Percentiles rank a stretch among this genome's conserved stretches.
Evolutionary conservation across 2,888 invertebrate species (phyloP).

Genomic region (Raillietiella orientalis): DNA sequence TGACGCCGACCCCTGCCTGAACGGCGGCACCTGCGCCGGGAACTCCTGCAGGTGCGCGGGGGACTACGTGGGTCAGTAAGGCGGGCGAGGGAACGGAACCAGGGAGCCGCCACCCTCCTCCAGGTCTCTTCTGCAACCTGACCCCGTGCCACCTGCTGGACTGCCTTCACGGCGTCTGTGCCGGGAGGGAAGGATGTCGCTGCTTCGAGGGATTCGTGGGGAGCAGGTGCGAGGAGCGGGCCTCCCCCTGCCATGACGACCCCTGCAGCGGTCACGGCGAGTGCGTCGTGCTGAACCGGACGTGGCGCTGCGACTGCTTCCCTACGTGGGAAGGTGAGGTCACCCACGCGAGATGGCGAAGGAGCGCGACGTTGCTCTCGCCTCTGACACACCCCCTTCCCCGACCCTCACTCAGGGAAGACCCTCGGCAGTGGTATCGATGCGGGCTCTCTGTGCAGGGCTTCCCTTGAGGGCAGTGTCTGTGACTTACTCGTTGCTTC

Average conservation of each 20-base stretch:
- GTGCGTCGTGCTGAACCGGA: constrained; percentile 25
- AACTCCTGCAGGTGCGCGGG: constrained; percentile 6
- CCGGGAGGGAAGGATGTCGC: constrained; percentile 20
- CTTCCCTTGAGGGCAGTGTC: no score
- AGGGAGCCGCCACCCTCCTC: no score
- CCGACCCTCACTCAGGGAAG: no score
- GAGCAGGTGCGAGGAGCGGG: constrained; percentile 25
- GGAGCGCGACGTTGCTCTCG: not conserved
- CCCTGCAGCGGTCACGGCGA: constrained; percentile 41
- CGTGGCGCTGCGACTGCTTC: constrained; percentile 33
- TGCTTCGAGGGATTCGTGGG: constrained; percentile 32
- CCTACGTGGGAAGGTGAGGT: constrained; percentile 35
- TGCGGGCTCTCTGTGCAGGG: no score
- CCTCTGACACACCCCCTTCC: no score
- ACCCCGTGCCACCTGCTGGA: constrained; percentile 38
- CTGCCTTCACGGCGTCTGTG: constrained; percentile 29
- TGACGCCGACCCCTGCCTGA: constrained; percentile 33
- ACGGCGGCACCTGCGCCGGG: constrained; percentile 27
- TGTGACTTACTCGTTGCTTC: no score
- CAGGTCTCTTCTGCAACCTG: constrained; percentile 38
- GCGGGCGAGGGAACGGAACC: constrained; percentile 6
- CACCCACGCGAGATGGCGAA: not conserved
- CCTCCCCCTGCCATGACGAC: constrained; percentile 30
- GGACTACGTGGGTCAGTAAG: constrained; percentile 6
- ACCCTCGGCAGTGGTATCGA: no score